phyloP scores from a whole-genome alignment of 2,113 vertebrate species.

The Lepus americanus region DNA sequence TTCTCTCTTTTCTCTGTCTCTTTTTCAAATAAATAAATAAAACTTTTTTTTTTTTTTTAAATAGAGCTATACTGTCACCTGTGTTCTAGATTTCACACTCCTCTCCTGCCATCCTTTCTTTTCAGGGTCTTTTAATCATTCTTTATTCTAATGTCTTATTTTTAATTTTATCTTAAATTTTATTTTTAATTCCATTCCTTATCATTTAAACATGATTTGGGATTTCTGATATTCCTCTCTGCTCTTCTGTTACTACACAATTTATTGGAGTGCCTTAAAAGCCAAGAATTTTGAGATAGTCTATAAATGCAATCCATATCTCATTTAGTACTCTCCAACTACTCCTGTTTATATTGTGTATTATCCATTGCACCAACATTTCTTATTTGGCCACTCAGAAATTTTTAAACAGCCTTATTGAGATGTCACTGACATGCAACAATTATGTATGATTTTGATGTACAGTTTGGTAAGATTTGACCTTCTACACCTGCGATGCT shows the following conservation, averaged over 20 bases:
- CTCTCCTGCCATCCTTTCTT: neutral
- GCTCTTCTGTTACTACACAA: neutral
- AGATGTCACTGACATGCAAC: neutral
- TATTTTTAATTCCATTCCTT: neutral
- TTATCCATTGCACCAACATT: neutral
- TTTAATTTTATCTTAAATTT: neutral
- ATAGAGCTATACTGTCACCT: neutral
- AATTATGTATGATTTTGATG: neutral
- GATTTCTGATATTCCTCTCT: neutral
- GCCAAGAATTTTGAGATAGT: neutral
- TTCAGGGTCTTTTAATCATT: neutral
- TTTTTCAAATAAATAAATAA: no score
- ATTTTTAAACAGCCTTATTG: conserved; percentile 2
- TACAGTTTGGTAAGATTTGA: neutral
- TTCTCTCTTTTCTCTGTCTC: no score
- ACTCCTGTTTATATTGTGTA: neutral
- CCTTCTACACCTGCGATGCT: neutral
- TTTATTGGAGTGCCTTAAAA: neutral
- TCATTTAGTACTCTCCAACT: neutral
- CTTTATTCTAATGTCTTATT: neutral
- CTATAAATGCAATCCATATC: neutral
- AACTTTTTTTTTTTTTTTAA: no score
- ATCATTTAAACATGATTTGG: conserved; percentile 17
- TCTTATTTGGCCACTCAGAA: neutral
- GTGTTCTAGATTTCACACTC: neutral